Base-by-base conservation (phyloP, 1,140 invertebrate genomes). In the Panagrolaimus sp. region DNA sequence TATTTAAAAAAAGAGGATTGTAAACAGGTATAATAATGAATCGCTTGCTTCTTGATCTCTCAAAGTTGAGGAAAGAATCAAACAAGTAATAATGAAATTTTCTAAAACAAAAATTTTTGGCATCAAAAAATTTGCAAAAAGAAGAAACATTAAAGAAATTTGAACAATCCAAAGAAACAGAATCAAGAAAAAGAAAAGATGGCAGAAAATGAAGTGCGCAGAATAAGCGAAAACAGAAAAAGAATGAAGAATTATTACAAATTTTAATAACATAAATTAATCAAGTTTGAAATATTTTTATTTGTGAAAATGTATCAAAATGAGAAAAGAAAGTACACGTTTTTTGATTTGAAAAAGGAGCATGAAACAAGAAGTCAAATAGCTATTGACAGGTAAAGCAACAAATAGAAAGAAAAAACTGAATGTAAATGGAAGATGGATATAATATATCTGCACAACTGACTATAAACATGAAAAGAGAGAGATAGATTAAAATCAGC, bases 61-160 rank as follows among this genome's bases (percentile, higher is more conserved):
- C 17, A 58, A 12, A 28, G 21, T 58, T 21, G 21, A 26, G 21
- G 52, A 58, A 28, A 58, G 17, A 58, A 28, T 21, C 21, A 21
- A 58, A 58, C 15, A 28, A 58, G 52, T 28, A 21, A 17, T 52
- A 24, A 52, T n/a, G 26, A 52, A 52, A n/a, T n/a, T n/a, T n/a
- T n/a, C 48, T 52, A 52, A 24, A 14, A 15, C 48, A 52, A 24
- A 52, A 52, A 21, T 24, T n/a, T 21, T 52, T 7, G 48, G 15
- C 48, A 52, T 52, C 15, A 28, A 58, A 10, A 58, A 26, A 12
- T 58, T 58, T 26, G 52, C 15, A n/a, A 24, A 12, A 26, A 26
- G 48, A 52, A 26, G 52, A 6, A 58, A 58, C 9, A 6, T 21
- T 21, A 21, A 48, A 15, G 10, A n/a, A 21, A 21, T 14, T n/a